Evolutionary conservation across 2,113 vertebrate species (phyloP).

Genomic region (Pituophis catenifer): DNA sequence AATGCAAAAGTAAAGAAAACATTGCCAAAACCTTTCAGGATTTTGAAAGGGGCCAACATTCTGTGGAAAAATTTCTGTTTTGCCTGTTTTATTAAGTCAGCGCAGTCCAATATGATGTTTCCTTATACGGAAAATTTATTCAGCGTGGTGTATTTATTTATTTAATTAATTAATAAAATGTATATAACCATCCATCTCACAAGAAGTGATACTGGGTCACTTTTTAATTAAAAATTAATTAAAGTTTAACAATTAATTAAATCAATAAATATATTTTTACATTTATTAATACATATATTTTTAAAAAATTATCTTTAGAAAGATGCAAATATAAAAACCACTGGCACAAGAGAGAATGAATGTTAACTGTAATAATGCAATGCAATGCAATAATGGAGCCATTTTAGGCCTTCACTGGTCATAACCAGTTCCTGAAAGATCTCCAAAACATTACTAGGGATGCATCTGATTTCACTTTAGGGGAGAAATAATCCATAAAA

Average conservation of each 20-base stretch:
- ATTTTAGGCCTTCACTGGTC: not conserved
- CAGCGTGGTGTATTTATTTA: not conserved
- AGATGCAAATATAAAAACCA: not conserved
- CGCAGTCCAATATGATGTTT: not conserved
- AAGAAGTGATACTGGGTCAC: not conserved
- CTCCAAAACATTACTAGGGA: not conserved
- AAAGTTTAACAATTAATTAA: not conserved
- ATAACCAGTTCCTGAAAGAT: not conserved
- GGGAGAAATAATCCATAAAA: too few relatives aligned
- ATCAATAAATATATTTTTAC: not conserved
- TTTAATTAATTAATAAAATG: not conserved
- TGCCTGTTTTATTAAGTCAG: not conserved
- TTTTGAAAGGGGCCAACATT: not conserved
- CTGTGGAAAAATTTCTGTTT: not conserved
- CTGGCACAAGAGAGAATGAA: not conserved
- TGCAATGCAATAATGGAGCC: not conserved
- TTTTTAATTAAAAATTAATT: not conserved
- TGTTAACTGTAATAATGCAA: not conserved
- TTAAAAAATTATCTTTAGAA: not conserved
- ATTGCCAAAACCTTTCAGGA: not conserved
- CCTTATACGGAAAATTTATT: not conserved
- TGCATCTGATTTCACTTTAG: too few relatives aligned
- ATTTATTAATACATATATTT: not conserved
- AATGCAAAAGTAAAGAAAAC: not conserved
- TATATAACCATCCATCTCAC: not conserved